Evolutionary conservation across 2,888 invertebrate species (phyloP), one percentile per base, ranked within the genome.

Genomic region (Amphimallon solstitiale): DNA sequence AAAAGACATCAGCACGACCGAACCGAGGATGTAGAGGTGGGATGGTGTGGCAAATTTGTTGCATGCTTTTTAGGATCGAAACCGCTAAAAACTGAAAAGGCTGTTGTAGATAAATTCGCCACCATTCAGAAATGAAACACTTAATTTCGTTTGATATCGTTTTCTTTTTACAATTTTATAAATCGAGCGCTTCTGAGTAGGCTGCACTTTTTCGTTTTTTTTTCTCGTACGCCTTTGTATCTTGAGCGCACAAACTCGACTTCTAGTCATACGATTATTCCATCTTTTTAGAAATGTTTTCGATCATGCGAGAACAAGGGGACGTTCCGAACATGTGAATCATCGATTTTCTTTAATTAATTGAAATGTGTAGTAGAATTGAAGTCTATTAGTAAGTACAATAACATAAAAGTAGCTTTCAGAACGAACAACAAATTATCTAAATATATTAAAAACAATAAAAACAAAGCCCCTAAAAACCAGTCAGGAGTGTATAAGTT

Each of bases 11-110:
- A 90, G 71, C 94, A 95, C 73, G 92, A 93, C 77, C 88, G 87
- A 73, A 89, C 90, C 77, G 91, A 90, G 23, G 89, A 88, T 74
- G 84, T 87, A 83, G 92, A 92, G 92, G 93, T 93, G 91, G 91
- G 93, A 86, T 87, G 88, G 69, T 71, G 71, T 43, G 68, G 70
- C 54, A 80, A 79, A 70, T 67, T 81, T 66, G 65, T 71, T 68
- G 76, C 72, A 69, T 78, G 74, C 68, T 70, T 79, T 72, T 73
- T 81, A 73, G 81, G 81, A 21, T 76, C 76, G n/a, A 78, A 78
- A 68, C 68, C 78, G 12, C 46, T 63, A 29, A 66, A 52, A 46
- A 40, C 34, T 10, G 17, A 59, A 29, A 43, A 10, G 15, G 23
- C 56, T 12, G 9, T 29, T 7, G 43, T 59, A 59, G 56, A 59